Base-by-base conservation (phyloP, 2,113 vertebrate species). In the Eurystomus gularis region DNA sequence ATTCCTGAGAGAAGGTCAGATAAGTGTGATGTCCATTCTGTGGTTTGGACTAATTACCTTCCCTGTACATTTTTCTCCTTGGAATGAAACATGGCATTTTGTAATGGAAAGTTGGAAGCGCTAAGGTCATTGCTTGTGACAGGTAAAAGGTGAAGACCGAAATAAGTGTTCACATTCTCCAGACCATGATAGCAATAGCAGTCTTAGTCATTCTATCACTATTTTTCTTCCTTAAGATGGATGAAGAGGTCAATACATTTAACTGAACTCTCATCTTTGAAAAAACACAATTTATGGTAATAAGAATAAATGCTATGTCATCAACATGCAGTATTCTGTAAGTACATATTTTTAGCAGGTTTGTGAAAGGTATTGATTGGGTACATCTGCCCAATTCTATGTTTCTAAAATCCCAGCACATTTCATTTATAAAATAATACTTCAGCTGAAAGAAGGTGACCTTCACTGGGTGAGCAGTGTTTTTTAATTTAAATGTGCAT, bases 361-460 rank as follows among this genome's bases (percentile, higher is more conserved):
- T 88, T 82, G 12, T 69, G 93, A 90, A 91, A 84, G 58, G 37
- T 93, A 93, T 97, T 81, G 97, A 97, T 95, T 95, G 0, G 39
- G 28, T 86, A 57, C 93, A 95, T 75, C 84, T 94, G 92, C 76
- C 72, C 82, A 97, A 91, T 52, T 94, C 84, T 35, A n/a, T 21
- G 58, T 87, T 93, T 91, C 82, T 89, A 90, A 92, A 94, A 86
- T 92, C 73, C 84, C 31, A 90, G 77, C 79, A 94, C 54, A 75
- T 83, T 90, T 93, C 20, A 90, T 97, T 93, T 94, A 82, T 69
- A 84, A 94, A 94, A 86, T 60, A 77, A 35, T 93, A 86, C 60
- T 93, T 92, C 94, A 95, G 54, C n/a, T 35, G 48, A 78, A 82
- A 83, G 88, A 90, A 96, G 91, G 94, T 97, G 96, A 97, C 96